phyloP scores from a whole-genome alignment of 2,888 invertebrate species.

The Melinaea menophilus region DNA sequence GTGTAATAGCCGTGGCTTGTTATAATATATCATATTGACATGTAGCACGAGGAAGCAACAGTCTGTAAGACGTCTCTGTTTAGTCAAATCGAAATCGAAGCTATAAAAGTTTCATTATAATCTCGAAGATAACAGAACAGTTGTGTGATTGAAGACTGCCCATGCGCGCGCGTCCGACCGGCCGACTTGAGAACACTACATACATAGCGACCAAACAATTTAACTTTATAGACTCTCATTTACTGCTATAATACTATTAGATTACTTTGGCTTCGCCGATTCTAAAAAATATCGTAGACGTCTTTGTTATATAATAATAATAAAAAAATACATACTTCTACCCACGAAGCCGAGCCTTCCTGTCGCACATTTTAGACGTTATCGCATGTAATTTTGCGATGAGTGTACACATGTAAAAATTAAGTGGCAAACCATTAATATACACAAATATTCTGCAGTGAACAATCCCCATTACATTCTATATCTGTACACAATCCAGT shows the following conservation, averaged over 20 bases:
- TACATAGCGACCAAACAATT: conserved; percentile 24
- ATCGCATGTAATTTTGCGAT: too few relatives aligned
- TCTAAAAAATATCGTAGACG: too few relatives aligned
- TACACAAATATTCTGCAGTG: conserved; percentile 27
- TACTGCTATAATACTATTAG: too few relatives aligned
- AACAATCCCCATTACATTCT: conserved; percentile 49
- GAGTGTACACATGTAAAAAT: too few relatives aligned
- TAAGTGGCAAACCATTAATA: too few relatives aligned
- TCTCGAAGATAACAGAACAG: conserved; percentile 69
- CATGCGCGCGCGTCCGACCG: conserved; percentile 54
- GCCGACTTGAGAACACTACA: conserved; percentile 44
- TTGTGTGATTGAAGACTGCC: conserved; percentile 66
- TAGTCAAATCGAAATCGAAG: conserved; percentile 54
- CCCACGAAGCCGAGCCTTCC: too few relatives aligned
- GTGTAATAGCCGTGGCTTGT: background rate
- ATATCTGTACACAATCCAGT: conserved; percentile 76
- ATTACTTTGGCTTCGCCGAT: too few relatives aligned
- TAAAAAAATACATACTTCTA: too few relatives aligned
- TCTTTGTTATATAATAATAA: too few relatives aligned
- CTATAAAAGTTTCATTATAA: conserved; percentile 74
- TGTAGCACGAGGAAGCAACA: conserved; percentile 5
- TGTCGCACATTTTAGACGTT: too few relatives aligned
- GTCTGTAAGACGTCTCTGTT: conserved; percentile 33
- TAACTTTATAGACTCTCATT: background rate
- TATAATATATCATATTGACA: conserved; percentile 6